These are phyloP conservation scores for Hyposmocoma kahamanoa DNA, from an alignment of 1,140 invertebrate species.

Conservation along the genomic window DNA sequence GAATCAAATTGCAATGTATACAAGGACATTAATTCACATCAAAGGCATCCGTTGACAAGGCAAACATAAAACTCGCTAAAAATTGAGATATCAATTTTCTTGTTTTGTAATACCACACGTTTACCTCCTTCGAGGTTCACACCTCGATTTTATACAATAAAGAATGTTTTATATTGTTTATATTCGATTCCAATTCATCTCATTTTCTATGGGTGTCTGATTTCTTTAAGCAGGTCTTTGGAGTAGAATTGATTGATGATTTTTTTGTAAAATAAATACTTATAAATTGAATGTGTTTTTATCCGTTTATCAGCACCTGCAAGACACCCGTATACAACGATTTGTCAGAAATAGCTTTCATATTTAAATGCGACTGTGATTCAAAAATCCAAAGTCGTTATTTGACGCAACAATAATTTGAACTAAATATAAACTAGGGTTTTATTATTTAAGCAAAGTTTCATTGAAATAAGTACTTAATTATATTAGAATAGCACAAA, in stretches of 20 bases:
- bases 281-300: background rate
- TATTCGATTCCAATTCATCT: constrained; percentile 29
- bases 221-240: constrained; percentile 34
- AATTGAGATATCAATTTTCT: constrained; percentile 50
- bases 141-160: constrained; percentile 30
- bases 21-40: too few relatives aligned
- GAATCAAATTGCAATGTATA: too few relatives aligned
- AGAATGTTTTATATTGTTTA: constrained; percentile 38
- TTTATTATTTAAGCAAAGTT: background rate
- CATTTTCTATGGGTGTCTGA: constrained; percentile 30
- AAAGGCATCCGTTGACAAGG: too few relatives aligned
- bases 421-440: background rate
- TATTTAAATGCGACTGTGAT: constrained; percentile 21
- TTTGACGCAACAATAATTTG: background rate
- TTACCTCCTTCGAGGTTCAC: constrained; percentile 36
- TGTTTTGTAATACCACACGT: constrained; percentile 55
- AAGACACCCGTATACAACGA: background rate
- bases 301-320: constrained; percentile 20
- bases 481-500: too few relatives aligned
- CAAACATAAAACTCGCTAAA: constrained; percentile 38
- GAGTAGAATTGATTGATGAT: background rate
- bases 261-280: background rate
- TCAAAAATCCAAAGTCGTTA: background rate
- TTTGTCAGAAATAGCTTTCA: constrained; percentile 15
- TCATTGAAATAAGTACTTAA: too few relatives aligned